Evolutionary conservation across 1,140 invertebrate species (phyloP).

Genomic region (Fopius arisanus): DNA sequence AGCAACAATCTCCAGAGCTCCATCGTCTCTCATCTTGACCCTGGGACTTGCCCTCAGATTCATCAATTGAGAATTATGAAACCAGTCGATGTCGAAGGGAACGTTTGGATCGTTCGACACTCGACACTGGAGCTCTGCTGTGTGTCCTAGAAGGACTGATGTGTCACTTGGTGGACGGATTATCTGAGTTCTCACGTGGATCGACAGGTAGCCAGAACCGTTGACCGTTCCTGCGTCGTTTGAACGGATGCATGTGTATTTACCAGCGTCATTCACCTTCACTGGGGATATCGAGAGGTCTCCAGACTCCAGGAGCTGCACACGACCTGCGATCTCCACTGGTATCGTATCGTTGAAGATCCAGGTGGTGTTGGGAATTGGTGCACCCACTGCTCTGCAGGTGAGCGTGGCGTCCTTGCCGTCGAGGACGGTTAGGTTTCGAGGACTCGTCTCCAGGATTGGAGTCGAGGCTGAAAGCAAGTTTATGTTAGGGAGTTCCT

Average conservation of each 20-base stretch:
- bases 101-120: slow-evolving; percentile 91
- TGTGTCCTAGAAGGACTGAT: slow-evolving; percentile 86
- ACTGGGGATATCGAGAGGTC: slow-evolving; percentile 88
- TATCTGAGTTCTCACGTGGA: slow-evolving; percentile 86
- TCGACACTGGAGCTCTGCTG: slow-evolving; percentile 90
- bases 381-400: slow-evolving; percentile 88
- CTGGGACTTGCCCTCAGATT: slow-evolving; percentile 71
- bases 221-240: slow-evolving; percentile 89
- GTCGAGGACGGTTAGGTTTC: slow-evolving; percentile 88
- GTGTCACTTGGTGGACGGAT: slow-evolving; percentile 90
- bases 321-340: slow-evolving; percentile 72
- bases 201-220: slow-evolving; percentile 81
- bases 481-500: slow-evolving; percentile 12
- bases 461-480: slow-evolving; percentile 79
- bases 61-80: slow-evolving; percentile 85
- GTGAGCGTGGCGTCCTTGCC: slow-evolving; percentile 88
- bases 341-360: slow-evolving; percentile 74
- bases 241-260: slow-evolving; percentile 86
- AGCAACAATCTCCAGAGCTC: slow-evolving; percentile 81
- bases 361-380: slow-evolving; percentile 91
- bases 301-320: slow-evolving; percentile 85
- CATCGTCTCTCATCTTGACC: slow-evolving; percentile 77
- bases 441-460: slow-evolving; percentile 80
- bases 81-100: slow-evolving; percentile 92
- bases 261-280: slow-evolving; percentile 81